Percentiles rank a stretch among this genome's conserved stretches.
phyloP scores from a whole-genome alignment of 2,113 vertebrate species.

The Zosterops pallidus region DNA sequence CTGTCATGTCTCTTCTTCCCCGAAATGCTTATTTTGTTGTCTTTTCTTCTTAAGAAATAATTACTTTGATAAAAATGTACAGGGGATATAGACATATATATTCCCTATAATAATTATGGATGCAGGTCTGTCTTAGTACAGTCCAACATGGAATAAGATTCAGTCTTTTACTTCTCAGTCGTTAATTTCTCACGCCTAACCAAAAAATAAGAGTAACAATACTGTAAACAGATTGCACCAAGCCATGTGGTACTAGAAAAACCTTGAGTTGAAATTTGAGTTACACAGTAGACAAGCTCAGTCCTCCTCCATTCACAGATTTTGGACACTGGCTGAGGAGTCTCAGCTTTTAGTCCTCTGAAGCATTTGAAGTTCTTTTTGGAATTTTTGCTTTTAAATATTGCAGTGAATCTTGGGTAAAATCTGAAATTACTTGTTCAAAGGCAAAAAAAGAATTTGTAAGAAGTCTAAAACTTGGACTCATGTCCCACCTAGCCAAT shows the following conservation, averaged over 20 bases:
- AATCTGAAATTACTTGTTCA: neutral
- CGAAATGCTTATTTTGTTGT: neutral
- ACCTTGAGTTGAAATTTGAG: neutral
- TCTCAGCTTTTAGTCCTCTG: neutral
- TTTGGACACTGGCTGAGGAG: neutral
- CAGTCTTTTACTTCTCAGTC: neutral
- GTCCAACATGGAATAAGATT: neutral
- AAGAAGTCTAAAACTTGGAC: neutral
- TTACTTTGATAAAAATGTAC: neutral
- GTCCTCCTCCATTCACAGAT: neutral
- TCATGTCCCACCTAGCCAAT: neutral
- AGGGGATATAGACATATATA: neutral
- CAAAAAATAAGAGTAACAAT: neutral
- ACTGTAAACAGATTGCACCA: neutral
- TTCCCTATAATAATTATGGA: neutral
- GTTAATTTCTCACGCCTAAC: neutral
- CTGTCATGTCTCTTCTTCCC: neutral
- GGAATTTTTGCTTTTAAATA: neutral
- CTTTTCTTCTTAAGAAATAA: neutral
- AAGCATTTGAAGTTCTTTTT: neutral
- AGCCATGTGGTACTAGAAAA: neutral
- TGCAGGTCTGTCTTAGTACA: neutral
- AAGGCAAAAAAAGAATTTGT: neutral
- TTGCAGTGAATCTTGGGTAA: neutral
- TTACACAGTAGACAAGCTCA: neutral